These are phyloP conservation scores for Lampris incognitus DNA, from an alignment of 2,113 vertebrate species.

Conservation along the genomic window DNA sequence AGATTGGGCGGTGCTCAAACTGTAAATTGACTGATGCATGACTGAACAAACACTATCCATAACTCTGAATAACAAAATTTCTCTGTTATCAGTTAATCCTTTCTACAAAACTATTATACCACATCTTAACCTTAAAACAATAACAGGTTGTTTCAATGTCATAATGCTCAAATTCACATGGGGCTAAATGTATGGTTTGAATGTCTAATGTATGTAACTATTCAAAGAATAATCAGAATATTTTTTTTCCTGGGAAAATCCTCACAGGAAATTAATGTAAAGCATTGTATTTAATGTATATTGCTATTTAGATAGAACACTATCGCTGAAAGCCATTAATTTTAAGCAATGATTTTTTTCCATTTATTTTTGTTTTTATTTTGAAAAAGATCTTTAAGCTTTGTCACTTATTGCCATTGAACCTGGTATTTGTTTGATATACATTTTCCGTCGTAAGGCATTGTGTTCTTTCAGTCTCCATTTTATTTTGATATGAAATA, in stretches of 20 bases:
- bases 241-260: constrained; percentile 7
- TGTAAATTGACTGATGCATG: constrained; percentile 60
- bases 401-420: constrained; percentile 42
- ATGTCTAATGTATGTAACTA: constrained; percentile 34
- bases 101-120: constrained; percentile 43
- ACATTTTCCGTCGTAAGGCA: constrained; percentile 66
- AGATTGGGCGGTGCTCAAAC: constrained; percentile 35
- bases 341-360: neutral
- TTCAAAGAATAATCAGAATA: constrained; percentile 1
- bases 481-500: constrained; percentile 74
- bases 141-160: constrained; percentile 17
- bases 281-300: constrained; percentile 45
- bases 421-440: constrained; percentile 67
- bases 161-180: constrained; percentile 23
- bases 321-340: constrained; percentile 61
- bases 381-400: constrained; percentile 68
- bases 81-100: constrained; percentile 60
- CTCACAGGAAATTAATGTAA: constrained; percentile 22
- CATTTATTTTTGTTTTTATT: constrained; percentile 29
- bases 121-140: constrained; percentile 24
- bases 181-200: constrained; percentile 42
- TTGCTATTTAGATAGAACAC: constrained; percentile 28
- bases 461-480: constrained; percentile 57
- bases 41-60: constrained; percentile 50
- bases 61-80: constrained; percentile 24